Conservation (phyloP, 2,113 vertebrate genomes). For the Cynoglossus semilaevis region DNA sequence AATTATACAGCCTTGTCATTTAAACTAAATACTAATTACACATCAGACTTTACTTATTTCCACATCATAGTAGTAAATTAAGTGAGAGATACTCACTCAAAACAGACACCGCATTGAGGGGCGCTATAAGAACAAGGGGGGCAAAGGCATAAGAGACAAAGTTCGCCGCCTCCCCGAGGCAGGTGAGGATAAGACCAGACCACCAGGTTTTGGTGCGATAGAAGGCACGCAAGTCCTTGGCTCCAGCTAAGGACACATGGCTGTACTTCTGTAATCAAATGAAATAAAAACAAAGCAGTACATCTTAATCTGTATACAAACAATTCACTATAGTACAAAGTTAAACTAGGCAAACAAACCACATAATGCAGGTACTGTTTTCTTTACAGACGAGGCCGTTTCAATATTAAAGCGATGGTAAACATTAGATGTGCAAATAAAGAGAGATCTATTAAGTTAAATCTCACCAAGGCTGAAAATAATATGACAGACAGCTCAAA, state of each 20-base stretch:
- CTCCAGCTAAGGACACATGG: conserved; percentile 84
- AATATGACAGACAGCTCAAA: not conserved
- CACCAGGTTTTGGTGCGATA: conserved; percentile 95
- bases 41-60: not conserved
- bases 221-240: conserved; percentile 86
- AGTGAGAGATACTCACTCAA: conserved; percentile 76
- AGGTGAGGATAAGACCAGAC: conserved; percentile 84
- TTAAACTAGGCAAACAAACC: conserved; percentile 12
- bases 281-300: not conserved
- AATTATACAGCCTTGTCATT: not conserved
- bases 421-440: no score
- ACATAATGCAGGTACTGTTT: no score
- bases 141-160: conserved; percentile 93
- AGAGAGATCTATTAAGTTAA: no score
- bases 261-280: conserved; percentile 85
- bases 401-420: no score
- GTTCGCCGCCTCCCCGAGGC: conserved; percentile 86
- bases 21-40: not conserved
- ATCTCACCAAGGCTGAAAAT: not conserved
- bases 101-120: conserved; percentile 88
- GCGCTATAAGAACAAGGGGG: conserved; percentile 87
- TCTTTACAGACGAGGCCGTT: no score
- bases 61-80: not conserved
- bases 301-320: conserved; percentile 1
- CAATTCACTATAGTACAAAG: not conserved